Evolutionary conservation across 2,888 invertebrate genomes (phyloP).

Genomic region (Hedychridium roseum): DNA sequence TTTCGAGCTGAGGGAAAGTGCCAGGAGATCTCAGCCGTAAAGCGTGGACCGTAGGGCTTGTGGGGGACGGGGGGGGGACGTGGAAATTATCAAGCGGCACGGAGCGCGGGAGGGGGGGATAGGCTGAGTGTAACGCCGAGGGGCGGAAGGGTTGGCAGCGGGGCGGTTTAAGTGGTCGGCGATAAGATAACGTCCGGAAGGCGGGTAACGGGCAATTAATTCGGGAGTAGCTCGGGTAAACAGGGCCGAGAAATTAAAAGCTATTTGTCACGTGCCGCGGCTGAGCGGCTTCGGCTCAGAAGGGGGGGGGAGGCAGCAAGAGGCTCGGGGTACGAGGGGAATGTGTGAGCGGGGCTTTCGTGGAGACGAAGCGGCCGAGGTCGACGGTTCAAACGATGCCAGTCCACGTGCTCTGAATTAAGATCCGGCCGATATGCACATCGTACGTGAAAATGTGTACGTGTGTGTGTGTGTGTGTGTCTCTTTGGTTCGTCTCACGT

Average conservation of each 20-base stretch:
- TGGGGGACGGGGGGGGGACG: neutral
- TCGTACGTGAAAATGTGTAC: slow-evolving; percentile 29
- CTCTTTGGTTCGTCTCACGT: too few species aligned
- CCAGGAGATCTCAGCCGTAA: neutral
- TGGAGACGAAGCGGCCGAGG: slow-evolving; percentile 11
- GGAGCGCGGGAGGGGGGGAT: slow-evolving; percentile 15
- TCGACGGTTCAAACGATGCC: neutral
- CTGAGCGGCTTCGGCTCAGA: neutral
- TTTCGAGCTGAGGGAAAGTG: neutral
- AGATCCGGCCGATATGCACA: slow-evolving; percentile 46
- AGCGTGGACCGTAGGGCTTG: neutral
- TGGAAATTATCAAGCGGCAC: neutral
- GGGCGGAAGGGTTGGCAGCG: slow-evolving; percentile 17
- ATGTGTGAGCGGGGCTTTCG: slow-evolving; percentile 16
- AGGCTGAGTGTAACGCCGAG: slow-evolving; percentile 3
- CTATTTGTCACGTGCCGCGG: slow-evolving; percentile 58
- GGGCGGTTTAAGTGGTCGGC: slow-evolving; percentile 58
- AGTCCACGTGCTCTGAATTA: slow-evolving; percentile 51
- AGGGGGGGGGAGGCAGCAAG: slow-evolving; percentile 13
- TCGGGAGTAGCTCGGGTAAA: slow-evolving; percentile 59
- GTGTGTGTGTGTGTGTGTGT: too few species aligned
- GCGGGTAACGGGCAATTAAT: slow-evolving; percentile 56
- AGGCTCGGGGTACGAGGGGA: slow-evolving; percentile 20
- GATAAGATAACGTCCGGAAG: slow-evolving; percentile 61
- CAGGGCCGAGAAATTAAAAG: slow-evolving; percentile 63